These are phyloP conservation scores for Agonopterix alstromeriana DNA, from an alignment of 2,888 invertebrate species.

Conservation along the genomic window DNA sequence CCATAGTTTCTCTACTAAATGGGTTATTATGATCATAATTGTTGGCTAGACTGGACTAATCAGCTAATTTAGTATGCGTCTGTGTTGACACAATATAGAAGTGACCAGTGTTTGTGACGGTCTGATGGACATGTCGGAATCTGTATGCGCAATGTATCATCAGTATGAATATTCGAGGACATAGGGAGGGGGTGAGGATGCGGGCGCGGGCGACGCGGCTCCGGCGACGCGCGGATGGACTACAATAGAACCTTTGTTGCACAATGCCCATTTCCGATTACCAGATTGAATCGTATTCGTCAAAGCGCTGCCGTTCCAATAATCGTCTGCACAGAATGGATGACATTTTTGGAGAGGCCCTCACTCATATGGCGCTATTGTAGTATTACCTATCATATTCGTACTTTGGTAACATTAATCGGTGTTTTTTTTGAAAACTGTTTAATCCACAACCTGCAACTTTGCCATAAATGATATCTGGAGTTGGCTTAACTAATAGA, in stretches of 20 bases:
- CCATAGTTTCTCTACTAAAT: neutral
- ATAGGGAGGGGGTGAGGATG: conserved; percentile 22
- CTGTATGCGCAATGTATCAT: conserved; percentile 18
- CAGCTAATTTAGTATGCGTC: conserved; percentile 6
- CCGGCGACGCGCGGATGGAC: conserved; percentile 14
- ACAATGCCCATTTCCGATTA: conserved; percentile 75
- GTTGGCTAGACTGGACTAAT: neutral
- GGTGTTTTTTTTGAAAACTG: too few relatives aligned
- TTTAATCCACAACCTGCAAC: too few relatives aligned
- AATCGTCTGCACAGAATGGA: conserved; percentile 33
- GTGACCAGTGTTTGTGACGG: conserved; percentile 10
- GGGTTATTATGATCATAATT: neutral
- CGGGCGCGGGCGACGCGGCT: conserved; percentile 12
- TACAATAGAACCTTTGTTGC: conserved; percentile 70
- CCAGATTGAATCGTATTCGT: conserved; percentile 69
- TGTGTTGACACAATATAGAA: conserved; percentile 1
- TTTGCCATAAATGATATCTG: too few relatives aligned
- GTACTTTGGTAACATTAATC: too few relatives aligned
- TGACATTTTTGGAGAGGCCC: conserved; percentile 8
- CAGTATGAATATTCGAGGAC: conserved; percentile 47
- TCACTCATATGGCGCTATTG: conserved; percentile 2
- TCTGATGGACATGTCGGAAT: conserved; percentile 19
- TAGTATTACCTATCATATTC: too few relatives aligned
- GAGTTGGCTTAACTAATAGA: too few relatives aligned
- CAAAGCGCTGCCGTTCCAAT: conserved; percentile 55